Evolutionary conservation across 2,113 vertebrate species (phyloP), one percentile per base, ranked within the genome.

Genomic region (Podiceps cristatus): DNA sequence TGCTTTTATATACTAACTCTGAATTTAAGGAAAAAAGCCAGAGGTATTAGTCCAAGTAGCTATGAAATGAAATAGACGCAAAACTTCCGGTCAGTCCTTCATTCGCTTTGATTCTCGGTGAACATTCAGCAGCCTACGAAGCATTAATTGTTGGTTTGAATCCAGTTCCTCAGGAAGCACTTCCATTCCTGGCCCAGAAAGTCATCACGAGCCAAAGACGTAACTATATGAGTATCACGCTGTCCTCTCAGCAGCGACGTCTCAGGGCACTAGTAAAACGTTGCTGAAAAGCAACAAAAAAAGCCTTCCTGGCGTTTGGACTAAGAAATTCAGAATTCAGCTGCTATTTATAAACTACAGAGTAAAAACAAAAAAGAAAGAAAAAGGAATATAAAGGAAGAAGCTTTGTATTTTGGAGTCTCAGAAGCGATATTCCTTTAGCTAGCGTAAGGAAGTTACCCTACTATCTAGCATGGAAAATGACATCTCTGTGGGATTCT

Each of bases 141-240:
- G 29, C 45, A 44, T 35, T 25, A 67, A 35, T 3, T 53, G 35
- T 8, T 56, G 44, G 15, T 60, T 52, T 58, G 33, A 83, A 55
- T 33, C 14, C 25, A 73, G 16, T 29, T 90, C 31, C n/a, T 59
- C 55, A 44, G 13, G 5, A 62, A 94, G 62, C 31, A 71, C 18
- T 71, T 92, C 37, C 15, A 35, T 17, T 87, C 77, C 64, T 52
- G 71, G 64, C 42, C 47, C 35, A 72, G 5, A 11, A n/a, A 14
- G 27, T 58, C 55, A 56, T 17, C 1, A 3, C 40, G 84, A 42
- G 47, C 16, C 3, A 37, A 58, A 50, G 23, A n/a, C 31, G 40
- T 66, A 35, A 59, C 5, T 40, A 20, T 6, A 49, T 0, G 1
- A 55, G 7, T 29, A 33, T 20, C 45, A 40, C 3, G 25, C 25